Conservation (phyloP, 2,888 invertebrate species). For the Congeria kusceri region DNA sequence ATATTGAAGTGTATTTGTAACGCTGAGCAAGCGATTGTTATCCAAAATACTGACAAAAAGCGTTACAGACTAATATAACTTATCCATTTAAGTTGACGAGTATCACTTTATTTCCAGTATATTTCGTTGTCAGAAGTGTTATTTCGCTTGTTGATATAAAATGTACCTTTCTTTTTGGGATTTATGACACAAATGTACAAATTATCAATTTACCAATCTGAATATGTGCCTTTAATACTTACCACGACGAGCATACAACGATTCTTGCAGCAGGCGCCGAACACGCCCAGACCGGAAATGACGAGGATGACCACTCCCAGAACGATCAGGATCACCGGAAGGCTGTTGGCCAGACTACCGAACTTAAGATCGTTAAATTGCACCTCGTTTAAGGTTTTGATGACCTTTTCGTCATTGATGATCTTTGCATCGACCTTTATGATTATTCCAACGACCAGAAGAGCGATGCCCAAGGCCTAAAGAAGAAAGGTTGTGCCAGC, state of each 20-base stretch:
- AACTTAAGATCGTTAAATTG: slow-evolving; percentile 44
- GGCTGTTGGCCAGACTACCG: slow-evolving; percentile 47
- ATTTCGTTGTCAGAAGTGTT: no score
- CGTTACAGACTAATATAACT: no score
- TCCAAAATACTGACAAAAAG: no score
- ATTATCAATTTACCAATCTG: no score
- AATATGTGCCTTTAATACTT: slow-evolving; percentile 11
- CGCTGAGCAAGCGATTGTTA: no score
- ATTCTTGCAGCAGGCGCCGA: slow-evolving; percentile 64
- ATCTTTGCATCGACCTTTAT: slow-evolving; percentile 48
- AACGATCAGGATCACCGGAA: slow-evolving; percentile 59
- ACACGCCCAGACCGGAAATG: slow-evolving; percentile 52
- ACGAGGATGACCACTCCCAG: slow-evolving; percentile 55
- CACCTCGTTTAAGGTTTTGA: slow-evolving; percentile 50
- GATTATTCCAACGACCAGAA: slow-evolving; percentile 60
- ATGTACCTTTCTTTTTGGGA: no score
- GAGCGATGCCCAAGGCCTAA: slow-evolving; percentile 61
- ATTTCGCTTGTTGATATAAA: no score
- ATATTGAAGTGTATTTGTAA: no score
- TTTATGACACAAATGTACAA: no score
- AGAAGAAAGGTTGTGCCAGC: no score
- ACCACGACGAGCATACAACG: slow-evolving; percentile 58
- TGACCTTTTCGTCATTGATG: slow-evolving; percentile 46
- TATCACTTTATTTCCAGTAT: no score
- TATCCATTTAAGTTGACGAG: no score